Evolutionary conservation across 2,113 vertebrate species (phyloP), one percentile per base, ranked within the genome.

Genomic region (Promerops cafer): DNA sequence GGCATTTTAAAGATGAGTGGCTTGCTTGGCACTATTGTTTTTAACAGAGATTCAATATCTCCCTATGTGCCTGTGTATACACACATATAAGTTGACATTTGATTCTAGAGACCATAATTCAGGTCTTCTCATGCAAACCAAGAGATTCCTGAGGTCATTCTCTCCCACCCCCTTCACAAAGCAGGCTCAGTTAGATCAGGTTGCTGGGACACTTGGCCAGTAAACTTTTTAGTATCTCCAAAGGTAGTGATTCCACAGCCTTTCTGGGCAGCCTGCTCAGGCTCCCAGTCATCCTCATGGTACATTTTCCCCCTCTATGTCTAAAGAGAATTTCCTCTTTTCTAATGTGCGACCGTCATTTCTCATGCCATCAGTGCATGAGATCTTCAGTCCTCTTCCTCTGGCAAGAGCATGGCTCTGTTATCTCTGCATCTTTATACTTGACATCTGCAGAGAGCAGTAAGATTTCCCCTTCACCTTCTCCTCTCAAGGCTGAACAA

Each of bases 251-350:
- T 50, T 84, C 26, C 7, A 37, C 39, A 68, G 15, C 9, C 52
- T 87, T 90, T 70, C 75, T 53, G 26, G 50, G n/a, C n/a, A 82
- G n/a, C 26, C 31, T 66, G 17, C 20, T 92, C 31, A 65, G 21
- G 9, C 0, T 0, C 40, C 31, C 0, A 0, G 18, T 27, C 21
- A 56, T 72, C 47, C 70, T 37, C 26, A 18, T 26, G 10, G 26
- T 24, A 21, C 5, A 15, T 35, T 72, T 89, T 1, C 6, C 0
- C 6, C 6, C 7, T 9, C 17, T n/a, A 42, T 10, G 6, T 23
- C 16, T 52, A 13, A 83, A 68, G 44, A 76, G 10, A 83, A 56
- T 77, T 89, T 81, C 28, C 59, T 86, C 10, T 33, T 83, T 89
- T 87, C 45, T 64, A 53, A 14, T 1, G 3, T 71, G 18, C 59